phyloP scores from a whole-genome alignment of 2,113 vertebrate genomes.

The Aplodontia rufa region DNA sequence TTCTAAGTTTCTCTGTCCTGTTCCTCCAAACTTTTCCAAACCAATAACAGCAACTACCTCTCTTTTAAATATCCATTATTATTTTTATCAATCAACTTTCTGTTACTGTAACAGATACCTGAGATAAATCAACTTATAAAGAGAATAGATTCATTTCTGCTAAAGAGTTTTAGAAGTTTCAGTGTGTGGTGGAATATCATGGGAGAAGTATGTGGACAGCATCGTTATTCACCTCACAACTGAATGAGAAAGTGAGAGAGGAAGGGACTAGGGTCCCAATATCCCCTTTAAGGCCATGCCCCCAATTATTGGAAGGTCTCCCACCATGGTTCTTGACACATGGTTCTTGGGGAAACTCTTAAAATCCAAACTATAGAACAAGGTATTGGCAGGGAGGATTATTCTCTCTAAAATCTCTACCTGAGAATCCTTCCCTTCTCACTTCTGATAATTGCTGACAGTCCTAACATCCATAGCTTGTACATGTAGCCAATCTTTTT shows the following conservation, averaged over 20 bases:
- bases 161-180: background rate
- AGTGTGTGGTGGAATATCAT: background rate
- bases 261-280: background rate
- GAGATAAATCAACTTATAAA: background rate
- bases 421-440: background rate
- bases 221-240: background rate
- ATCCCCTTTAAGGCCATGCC: background rate
- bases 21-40: background rate
- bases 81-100: background rate
- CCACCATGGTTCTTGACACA: background rate
- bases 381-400: background rate
- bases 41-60: background rate
- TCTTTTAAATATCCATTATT: background rate
- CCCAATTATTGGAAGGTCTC: background rate
- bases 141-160: background rate
- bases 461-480: background rate
- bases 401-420: background rate
- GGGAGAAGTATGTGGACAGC: background rate
- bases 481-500: background rate
- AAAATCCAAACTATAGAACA: background rate
- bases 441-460: background rate
- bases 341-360: no score
- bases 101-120: background rate
- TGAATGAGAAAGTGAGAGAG: background rate
- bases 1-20: background rate